Evolutionary conservation across 2,888 invertebrate species (phyloP).

Genomic region (Alviniconcha strummeri): DNA sequence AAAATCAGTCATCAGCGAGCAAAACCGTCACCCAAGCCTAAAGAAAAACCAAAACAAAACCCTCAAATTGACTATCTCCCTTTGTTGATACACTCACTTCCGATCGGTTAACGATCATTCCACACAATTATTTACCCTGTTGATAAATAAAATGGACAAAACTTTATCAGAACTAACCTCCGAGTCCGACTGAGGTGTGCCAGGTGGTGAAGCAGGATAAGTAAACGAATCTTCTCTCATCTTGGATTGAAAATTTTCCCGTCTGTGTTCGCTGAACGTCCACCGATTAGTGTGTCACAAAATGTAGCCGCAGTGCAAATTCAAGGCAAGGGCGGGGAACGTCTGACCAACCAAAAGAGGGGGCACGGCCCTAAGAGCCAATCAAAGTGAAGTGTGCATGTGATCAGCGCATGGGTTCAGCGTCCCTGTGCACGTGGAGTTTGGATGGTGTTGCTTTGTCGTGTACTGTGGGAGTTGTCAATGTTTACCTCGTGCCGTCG

Average conservation of each 20-base stretch:
- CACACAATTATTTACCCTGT: too few relatives aligned
- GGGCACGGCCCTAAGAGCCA: conserved; percentile 54
- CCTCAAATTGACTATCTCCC: background rate
- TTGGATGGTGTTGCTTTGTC: conserved; percentile 42
- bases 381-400: conserved; percentile 54
- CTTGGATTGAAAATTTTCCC: conserved; percentile 29
- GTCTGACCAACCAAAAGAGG: conserved; percentile 57
- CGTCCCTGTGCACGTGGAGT: conserved; percentile 55
- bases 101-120: too few relatives aligned
- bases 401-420: conserved; percentile 56
- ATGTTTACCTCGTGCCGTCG: conserved; percentile 45
- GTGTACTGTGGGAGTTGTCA: conserved; percentile 28
- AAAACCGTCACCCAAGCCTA: too few relatives aligned
- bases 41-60: too few relatives aligned
- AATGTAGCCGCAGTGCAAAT: conserved; percentile 33
- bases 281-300: conserved; percentile 27
- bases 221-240: conserved; percentile 35
- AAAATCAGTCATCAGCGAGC: too few relatives aligned
- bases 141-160: background rate
- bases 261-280: conserved; percentile 22
- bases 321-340: conserved; percentile 60
- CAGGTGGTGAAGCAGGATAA: conserved; percentile 47
- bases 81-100: background rate
- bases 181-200: conserved; percentile 43
- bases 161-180: conserved; percentile 39